A percentile compares a stretch with the other conserved stretches of the same genome.
These are phyloP conservation scores for Gavialis gangeticus DNA, from an alignment of 2,113 vertebrate genomes.

Conservation along the genomic window DNA sequence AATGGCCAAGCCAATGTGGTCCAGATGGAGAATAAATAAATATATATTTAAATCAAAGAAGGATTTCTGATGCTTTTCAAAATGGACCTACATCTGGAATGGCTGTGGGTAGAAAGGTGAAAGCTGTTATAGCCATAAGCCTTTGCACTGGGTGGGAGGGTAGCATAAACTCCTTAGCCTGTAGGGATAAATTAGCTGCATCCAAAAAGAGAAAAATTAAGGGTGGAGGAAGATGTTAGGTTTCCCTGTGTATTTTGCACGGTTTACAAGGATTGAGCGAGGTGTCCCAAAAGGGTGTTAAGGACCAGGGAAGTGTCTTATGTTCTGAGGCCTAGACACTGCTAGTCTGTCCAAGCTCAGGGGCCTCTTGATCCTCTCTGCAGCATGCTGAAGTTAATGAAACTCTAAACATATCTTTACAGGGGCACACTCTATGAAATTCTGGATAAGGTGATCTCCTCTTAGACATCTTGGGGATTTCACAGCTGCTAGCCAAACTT, in stretches of 20 bases:
- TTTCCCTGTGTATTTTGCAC: background rate
- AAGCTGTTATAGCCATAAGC: background rate
- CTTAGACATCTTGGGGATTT: background rate
- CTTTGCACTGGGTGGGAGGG: background rate
- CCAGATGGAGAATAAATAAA: background rate
- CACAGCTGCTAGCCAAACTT: background rate
- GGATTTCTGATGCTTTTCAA: background rate
- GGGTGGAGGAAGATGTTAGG: background rate
- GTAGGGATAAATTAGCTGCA: background rate
- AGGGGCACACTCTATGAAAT: background rate
- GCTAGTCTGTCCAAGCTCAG: background rate
- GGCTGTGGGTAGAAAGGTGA: background rate
- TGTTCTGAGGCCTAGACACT: background rate
- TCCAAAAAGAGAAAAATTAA: background rate
- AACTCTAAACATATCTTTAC: background rate
- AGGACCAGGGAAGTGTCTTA: background rate
- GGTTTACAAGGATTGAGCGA: background rate
- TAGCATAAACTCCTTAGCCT: background rate
- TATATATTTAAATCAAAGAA: background rate
- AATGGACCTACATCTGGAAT: background rate
- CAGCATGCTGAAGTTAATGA: background rate
- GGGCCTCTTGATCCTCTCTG: background rate
- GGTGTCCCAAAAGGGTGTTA: background rate
- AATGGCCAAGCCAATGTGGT: background rate
- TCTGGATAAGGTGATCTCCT: background rate